Conservation (phyloP, 2,888 invertebrate species). For the Ellobium chinense region DNA sequence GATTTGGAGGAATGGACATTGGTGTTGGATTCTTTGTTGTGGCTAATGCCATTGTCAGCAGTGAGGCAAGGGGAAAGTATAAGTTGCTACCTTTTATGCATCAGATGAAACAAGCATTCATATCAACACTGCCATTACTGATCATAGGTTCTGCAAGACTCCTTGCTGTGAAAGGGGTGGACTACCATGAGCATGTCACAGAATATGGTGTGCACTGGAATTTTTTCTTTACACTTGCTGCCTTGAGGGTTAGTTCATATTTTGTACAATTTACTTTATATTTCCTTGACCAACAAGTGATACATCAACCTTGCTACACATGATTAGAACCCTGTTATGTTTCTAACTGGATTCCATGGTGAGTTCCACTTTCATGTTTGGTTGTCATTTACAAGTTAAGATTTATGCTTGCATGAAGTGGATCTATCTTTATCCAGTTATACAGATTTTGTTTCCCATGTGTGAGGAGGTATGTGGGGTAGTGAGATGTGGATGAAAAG, state of each 20-base stretch:
- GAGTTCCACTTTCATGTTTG: no score
- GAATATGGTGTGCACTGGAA: constrained; percentile 99
- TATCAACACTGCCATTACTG: constrained; percentile 75
- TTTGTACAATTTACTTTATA: no score
- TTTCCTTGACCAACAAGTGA: no score
- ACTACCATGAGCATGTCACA: constrained; percentile 92
- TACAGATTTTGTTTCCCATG: no score
- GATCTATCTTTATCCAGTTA: no score
- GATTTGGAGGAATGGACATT: constrained; percentile 93
- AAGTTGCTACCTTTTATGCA: constrained; percentile 10
- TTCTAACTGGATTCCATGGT: no score
- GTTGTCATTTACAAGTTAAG: no score
- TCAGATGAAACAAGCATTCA: constrained; percentile 46
- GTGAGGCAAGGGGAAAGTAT: constrained; percentile 68
- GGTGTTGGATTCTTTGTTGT: constrained; percentile 91
- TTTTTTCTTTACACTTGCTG: constrained; percentile 95
- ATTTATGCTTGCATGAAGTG: no score
- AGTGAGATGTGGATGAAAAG: no score
- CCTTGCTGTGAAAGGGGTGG: constrained; percentile 81
- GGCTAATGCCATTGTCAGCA: constrained; percentile 74
- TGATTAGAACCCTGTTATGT: no score
- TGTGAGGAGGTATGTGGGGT: no score
- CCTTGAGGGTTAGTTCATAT: constrained; percentile 83
- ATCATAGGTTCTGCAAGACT: constrained; percentile 80
- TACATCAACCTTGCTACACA: no score